Evolutionary conservation across 2,888 invertebrate species (phyloP), one percentile per base, ranked within the genome.

Genomic region (Leucophenga maculata): DNA sequence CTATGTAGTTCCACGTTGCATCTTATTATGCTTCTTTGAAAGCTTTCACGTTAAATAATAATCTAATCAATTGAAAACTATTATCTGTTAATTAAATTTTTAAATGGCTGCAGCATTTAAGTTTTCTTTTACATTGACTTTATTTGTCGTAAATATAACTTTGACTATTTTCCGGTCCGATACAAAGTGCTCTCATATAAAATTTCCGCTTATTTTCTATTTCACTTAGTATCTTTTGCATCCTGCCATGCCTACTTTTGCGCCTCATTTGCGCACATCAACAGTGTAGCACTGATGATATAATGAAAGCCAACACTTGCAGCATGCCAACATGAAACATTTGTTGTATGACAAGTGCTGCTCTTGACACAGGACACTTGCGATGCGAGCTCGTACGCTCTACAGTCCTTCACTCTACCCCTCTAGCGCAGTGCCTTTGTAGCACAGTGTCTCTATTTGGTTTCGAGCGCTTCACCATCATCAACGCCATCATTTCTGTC

Each of bases 321-420:
- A 60, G n/a, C 32, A 60, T 31, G 31, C 22, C 11, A 16, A 2
- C 54, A 54, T 26, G 22, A 16, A 22, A 22, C 54, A 20, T 26
- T 39, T 39, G 39, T 39, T 44, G 60, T 60, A 39, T 55, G 22
- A 39, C 20, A 44, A 60, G 39, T 60, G 32, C 60, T 60, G 39
- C 60, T 20, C 60, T 60, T 60, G 60, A 60, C 44, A 39, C 44
- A 44, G 60, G 20, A 60, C 60, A 44, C 60, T 60, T 60, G n/a
- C 22, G 13, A 18, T 55, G 55, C 55, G 18, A 11, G 1, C 55
- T 2, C 13, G 13, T 20, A 60, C 44, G 11, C 39, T 16, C 20
- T 9, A 20, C 44, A 11, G 16, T 44, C 39, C 13, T 22, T 22
- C 57, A 18, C 54, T 31, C n/a, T n/a, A 9, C 13, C 39, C 3